These are phyloP conservation scores for Tethea ocularis DNA, from an alignment of 2,888 invertebrate genomes.

Conservation along the genomic window DNA sequence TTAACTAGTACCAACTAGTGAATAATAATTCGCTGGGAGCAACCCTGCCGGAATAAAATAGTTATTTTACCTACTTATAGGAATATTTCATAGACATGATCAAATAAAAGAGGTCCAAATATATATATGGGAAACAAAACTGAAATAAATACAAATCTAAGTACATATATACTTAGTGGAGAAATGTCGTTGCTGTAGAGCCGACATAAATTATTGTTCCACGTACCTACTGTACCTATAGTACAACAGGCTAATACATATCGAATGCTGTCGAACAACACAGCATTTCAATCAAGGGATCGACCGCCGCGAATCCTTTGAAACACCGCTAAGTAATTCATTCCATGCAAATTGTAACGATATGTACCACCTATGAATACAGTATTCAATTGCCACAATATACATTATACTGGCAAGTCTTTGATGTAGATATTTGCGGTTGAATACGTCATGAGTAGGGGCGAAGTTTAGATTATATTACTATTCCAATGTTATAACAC, in stretches of 20 bases:
- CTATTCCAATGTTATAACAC: slow-evolving; percentile 14
- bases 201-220: not conserved
- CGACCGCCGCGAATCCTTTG: slow-evolving; percentile 36
- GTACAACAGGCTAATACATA: not conserved
- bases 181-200: not conserved
- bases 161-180: not conserved
- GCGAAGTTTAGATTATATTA: slow-evolving; percentile 18
- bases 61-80: not conserved
- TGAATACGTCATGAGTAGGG: slow-evolving; percentile 37
- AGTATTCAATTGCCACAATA: slow-evolving; percentile 40
- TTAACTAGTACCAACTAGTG: no score
- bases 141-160: not conserved
- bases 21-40: not conserved
- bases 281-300: slow-evolving; percentile 21
- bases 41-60: not conserved
- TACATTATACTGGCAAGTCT: slow-evolving; percentile 36
- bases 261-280: slow-evolving; percentile 1
- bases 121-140: not conserved
- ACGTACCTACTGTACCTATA: no score
- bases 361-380: slow-evolving; percentile 35
- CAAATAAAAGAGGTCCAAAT: not conserved
- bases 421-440: slow-evolving; percentile 34
- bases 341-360: slow-evolving; percentile 43
- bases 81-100: not conserved
- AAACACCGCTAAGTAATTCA: slow-evolving; percentile 46